Evolutionary conservation across 2,113 vertebrate species (phyloP), one percentile per base, ranked within the genome.

Genomic region (Coryphaenoides rupestris): DNA sequence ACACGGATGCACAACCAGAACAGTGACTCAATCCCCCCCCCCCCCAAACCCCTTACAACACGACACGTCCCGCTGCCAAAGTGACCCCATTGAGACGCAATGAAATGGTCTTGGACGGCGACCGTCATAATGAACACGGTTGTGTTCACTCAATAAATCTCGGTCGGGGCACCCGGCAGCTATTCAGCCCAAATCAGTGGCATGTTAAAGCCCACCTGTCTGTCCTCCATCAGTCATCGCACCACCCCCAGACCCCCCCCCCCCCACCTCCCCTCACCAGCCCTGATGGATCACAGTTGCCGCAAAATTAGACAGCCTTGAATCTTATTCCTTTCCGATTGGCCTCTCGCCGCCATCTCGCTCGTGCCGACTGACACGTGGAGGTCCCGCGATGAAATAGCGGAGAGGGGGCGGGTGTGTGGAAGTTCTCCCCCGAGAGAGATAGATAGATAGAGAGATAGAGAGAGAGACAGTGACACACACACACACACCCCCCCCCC

Each of bases 101-200:
- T 93, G 95, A 96, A 95, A 94, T 95, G 95, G 93, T 95, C 93
- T 92, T 92, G 91, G 94, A 94, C 96, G 95, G 94, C 96, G 95
- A 96, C 95, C 97, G 95, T 93, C 92, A 90, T 98, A 95, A 98
- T 98, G 93, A 98, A 98, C 96, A 95, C 90, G 93, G 94, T 96
- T 93, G 93, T 95, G 93, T 93, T 98, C 96, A 98, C 95, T 98
- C 95, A 96, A 98, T 98, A 98, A 98, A 98, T 98, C 96, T 96
- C 92, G 89, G 93, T n/a, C n/a, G n/a, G n/a, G n/a, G n/a, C n/a
- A 85, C 84, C 93, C 90, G 92, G 93, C 93, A 94, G 93, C 92
- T 94, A 95, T 94, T 95, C 94, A 95, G 95, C 93, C 94, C 97
- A 97, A 98, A 98, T 97, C 96, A 98, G 95, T 95, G 94, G 90